A percentile compares a stretch with the other conserved stretches of the same genome.
Conservation (phyloP, 2,888 invertebrate genomes). For the Ptychoptera contaminata region DNA sequence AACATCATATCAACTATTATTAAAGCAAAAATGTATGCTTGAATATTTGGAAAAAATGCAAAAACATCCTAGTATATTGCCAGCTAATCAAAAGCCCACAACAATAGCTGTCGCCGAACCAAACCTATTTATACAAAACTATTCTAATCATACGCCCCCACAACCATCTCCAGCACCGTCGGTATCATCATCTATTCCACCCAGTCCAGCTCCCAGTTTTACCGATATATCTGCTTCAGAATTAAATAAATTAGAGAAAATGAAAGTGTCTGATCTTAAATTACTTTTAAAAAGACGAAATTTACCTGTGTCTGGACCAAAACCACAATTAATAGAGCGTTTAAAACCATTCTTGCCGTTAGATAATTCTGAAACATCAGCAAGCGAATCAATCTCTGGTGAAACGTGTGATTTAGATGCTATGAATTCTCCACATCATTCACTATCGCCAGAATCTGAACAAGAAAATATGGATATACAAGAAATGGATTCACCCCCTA, state of each 20-base stretch:
- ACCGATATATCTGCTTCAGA: constrained; percentile 19
- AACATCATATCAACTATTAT: constrained; percentile 76
- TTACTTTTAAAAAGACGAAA: constrained; percentile 86
- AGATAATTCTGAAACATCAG: constrained; percentile 33
- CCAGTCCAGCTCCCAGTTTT: constrained; percentile 27
- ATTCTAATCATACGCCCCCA: constrained; percentile 22
- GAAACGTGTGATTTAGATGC: constrained; percentile 25
- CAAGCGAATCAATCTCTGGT: constrained; percentile 24
- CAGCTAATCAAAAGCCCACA: constrained; percentile 46
- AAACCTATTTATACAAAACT: constrained; percentile 1
- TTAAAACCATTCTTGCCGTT: constrained; percentile 52
- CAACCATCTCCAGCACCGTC: constrained; percentile 38
- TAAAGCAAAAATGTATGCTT: constrained; percentile 78
- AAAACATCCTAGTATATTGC: constrained; percentile 67
- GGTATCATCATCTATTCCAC: constrained; percentile 29
- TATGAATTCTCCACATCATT: constrained; percentile 19
- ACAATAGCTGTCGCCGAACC: constrained; percentile 16
- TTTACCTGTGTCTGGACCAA: constrained; percentile 89
- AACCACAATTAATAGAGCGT: constrained; percentile 86
- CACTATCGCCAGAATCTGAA: constrained; percentile 19
- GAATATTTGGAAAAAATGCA: constrained; percentile 71
- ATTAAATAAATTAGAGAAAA: constrained; percentile 67
- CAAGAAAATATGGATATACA: constrained; percentile 31
- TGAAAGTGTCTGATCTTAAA: constrained; percentile 92
- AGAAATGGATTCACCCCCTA: constrained; percentile 23